Conservation (phyloP, 2,888 invertebrate species). For the Torymus texanus region DNA sequence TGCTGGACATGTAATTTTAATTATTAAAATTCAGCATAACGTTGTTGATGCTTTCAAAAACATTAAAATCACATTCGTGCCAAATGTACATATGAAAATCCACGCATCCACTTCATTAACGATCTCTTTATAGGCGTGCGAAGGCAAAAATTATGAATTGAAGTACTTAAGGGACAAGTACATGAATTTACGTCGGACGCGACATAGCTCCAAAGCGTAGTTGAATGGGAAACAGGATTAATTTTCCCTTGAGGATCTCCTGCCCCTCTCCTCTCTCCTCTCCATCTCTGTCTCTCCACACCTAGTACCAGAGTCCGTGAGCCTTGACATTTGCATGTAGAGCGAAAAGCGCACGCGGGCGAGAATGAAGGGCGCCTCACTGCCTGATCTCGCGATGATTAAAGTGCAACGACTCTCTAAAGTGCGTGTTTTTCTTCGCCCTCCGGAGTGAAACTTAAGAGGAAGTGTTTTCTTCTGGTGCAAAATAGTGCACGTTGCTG, state of each 20-base stretch:
- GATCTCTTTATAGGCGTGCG: too few relatives aligned
- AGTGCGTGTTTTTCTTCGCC: neutral
- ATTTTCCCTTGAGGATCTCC: constrained; percentile 5
- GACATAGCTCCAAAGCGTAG: neutral
- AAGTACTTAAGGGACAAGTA: constrained; percentile 16
- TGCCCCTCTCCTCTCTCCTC: neutral
- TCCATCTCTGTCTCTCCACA: neutral
- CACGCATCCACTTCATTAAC: too few relatives aligned
- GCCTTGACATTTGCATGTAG: constrained; percentile 36
- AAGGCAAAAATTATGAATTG: constrained; percentile 18
- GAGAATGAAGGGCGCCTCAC: constrained; percentile 4
- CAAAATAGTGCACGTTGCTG: too few relatives aligned
- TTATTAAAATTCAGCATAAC: too few relatives aligned
- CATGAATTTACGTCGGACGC: neutral
- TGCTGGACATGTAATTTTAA: too few relatives aligned
- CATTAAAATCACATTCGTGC: too few relatives aligned
- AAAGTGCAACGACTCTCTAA: constrained; percentile 22
- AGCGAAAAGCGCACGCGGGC: constrained; percentile 18
- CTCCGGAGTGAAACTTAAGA: too few relatives aligned
- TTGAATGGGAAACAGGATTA: constrained; percentile 26
- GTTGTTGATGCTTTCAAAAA: too few relatives aligned
- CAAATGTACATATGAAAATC: too few relatives aligned
- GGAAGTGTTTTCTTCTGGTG: too few relatives aligned
- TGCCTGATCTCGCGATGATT: constrained; percentile 34
- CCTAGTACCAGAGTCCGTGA: neutral